Evolutionary conservation across 2,113 vertebrate species (phyloP), one percentile per base, ranked within the genome.

Genomic region (Neotoma lepida): DNA sequence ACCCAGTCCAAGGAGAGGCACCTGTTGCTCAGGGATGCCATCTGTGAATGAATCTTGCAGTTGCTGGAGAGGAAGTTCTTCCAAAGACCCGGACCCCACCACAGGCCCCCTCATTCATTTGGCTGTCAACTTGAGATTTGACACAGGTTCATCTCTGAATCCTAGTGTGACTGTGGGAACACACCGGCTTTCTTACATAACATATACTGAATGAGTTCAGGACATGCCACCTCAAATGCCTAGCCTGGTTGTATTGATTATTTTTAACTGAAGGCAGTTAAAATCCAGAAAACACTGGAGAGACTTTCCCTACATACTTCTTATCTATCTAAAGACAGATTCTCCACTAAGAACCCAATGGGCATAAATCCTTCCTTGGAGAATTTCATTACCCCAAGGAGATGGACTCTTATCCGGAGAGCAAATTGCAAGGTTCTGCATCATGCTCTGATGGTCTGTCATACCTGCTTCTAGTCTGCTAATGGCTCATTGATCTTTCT

Each of bases 101-200:
- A 13, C 35, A 39, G 24, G 0, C 5, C 15, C 54, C 13, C 1
- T 33, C 35, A 24, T 0, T 9, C 20, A 14, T 33, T 56, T 58
- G 46, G 4, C 22, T 66, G 5, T 73, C 61, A 13, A n/a, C 33
- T 74, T 39, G 22, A 24, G 30, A 80, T 30, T 85, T 77, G 33
- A 39, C 41, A 74, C 71, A 61, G 20, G 0, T 71, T 35, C 68
- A 56, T 51, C 28, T 93, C 68, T 89, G 58, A 24, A 39, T 68
- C 18, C 88, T 84, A 30, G n/a, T 6, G 61, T 84, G 39, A 58
- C 56, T 73, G n/a, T 68, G 13, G 73, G 20, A 26, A 64, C 61
- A 54, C 35, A 13, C 33, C 44, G 12, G n/a, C 3, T 63, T 82
- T 93, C 56, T 95, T 39, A 81, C 39, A 30, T 6, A 58, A 35